Percentiles rank a stretch among this genome's conserved stretches.
These are phyloP conservation scores for Pluvianellus socialis DNA, from an alignment of 2,113 vertebrate species.

Conservation along the genomic window DNA sequence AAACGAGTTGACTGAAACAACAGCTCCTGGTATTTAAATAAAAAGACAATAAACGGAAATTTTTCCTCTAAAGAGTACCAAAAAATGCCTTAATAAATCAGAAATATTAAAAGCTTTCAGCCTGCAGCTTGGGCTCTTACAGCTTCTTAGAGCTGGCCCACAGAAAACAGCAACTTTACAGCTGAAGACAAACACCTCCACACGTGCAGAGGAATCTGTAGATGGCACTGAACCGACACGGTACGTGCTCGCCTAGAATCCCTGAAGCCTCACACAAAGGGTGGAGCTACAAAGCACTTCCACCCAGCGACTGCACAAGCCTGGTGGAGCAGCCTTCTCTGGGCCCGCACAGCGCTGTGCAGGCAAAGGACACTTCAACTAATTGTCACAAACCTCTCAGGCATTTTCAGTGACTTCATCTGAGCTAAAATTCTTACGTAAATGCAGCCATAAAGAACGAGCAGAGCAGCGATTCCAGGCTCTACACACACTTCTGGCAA, in stretches of 20 bases:
- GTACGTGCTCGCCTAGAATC: not conserved
- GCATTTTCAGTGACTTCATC: not conserved
- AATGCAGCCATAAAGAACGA: not conserved
- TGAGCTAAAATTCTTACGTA: not conserved
- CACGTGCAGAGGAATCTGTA: not conserved
- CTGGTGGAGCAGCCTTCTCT: not conserved
- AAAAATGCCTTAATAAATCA: not conserved
- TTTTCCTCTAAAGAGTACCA: not conserved
- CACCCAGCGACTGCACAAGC: not conserved
- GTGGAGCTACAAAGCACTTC: not conserved
- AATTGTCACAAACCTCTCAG: not conserved
- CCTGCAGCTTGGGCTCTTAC: not conserved
- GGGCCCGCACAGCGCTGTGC: not conserved
- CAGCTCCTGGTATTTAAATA: not conserved
- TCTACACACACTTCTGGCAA: not conserved
- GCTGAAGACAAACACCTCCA: not conserved
- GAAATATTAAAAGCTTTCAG: not conserved
- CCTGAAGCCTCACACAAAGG: not conserved
- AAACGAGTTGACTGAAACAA: not conserved
- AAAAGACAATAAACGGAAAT: not conserved
- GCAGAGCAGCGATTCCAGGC: not conserved
- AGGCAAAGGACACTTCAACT: not conserved
- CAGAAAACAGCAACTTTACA: not conserved
- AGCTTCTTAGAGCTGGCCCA: not conserved
- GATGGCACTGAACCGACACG: not conserved